Percentiles rank a stretch among this genome's conserved stretches.
Evolutionary conservation across 2,113 vertebrate species (phyloP).

Genomic region (Chaetops frenatus): DNA sequence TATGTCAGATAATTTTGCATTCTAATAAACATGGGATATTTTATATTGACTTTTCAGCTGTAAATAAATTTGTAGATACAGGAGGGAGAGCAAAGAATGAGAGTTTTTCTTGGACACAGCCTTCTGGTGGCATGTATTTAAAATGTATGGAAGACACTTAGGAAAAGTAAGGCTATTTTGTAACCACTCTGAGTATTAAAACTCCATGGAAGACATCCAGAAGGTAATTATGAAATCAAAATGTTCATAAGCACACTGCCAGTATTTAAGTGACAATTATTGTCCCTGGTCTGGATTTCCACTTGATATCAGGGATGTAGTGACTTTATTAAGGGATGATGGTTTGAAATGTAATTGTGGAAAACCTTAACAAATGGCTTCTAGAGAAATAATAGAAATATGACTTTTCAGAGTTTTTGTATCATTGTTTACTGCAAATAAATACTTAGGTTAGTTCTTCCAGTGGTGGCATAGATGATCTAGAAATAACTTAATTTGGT

Average conservation of each 20-base stretch:
- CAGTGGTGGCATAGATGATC: not conserved
- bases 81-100: not conserved
- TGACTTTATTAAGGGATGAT: not conserved
- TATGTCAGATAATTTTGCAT: not conserved
- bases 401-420: not conserved
- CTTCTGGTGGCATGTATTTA: not conserved
- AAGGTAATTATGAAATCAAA: not conserved
- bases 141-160: not conserved
- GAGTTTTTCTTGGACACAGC: not conserved
- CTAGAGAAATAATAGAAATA: not conserved
- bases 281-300: not conserved
- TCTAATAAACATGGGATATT: not conserved
- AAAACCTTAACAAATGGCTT: not conserved
- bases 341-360: not conserved
- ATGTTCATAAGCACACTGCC: not conserved
- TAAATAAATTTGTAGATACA: not conserved
- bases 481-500: not conserved
- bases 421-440: not conserved
- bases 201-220: not conserved
- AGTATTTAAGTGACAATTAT: not conserved
- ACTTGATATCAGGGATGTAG: fast-evolving
- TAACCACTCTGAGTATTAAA: not conserved
- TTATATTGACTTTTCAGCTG: not conserved
- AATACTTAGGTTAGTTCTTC: not conserved
- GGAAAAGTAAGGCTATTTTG: not conserved